Percentiles rank a stretch among this genome's conserved stretches.
phyloP scores from a whole-genome alignment of 2,888 invertebrate genomes.

The Unio pictorum region DNA sequence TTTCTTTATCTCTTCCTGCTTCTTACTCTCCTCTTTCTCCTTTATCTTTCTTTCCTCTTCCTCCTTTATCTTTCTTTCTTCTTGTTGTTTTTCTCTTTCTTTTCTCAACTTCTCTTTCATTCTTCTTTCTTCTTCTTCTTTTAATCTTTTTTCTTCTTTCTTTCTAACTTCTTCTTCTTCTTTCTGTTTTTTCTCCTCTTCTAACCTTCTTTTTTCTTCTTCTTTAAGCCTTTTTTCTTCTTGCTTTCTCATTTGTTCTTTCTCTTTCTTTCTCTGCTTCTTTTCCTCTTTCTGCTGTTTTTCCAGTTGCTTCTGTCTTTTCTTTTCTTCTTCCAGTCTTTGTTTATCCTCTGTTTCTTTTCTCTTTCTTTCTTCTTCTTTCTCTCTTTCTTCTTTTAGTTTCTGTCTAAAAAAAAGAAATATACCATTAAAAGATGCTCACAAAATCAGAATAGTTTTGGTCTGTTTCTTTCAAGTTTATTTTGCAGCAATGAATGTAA shows the following conservation, averaged over 20 bases:
- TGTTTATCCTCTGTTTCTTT: slow-evolving; percentile 12
- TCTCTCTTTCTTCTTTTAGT: slow-evolving; percentile 21
- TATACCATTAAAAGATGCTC: no score
- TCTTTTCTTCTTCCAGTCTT: slow-evolving; percentile 28
- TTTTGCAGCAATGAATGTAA: no score
- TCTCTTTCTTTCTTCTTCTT: slow-evolving; percentile 12
- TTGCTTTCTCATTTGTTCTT: slow-evolving; percentile 27
- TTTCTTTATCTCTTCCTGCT: slow-evolving; percentile 23
- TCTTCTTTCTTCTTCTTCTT: slow-evolving; percentile 8
- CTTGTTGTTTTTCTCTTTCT: slow-evolving; percentile 12
- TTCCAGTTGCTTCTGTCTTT: slow-evolving; percentile 35
- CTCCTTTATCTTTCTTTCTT: slow-evolving; percentile 13
- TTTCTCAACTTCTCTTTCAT: slow-evolving; percentile 17
- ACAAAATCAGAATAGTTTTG: no score
- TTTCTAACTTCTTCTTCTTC: slow-evolving; percentile 18
- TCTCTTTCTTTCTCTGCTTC: slow-evolving; percentile 32
- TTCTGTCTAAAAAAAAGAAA: slow-evolving; percentile 15
- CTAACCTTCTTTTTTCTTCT: slow-evolving; percentile 25
- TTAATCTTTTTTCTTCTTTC: slow-evolving; percentile 17
- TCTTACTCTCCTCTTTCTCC: slow-evolving; percentile 18
- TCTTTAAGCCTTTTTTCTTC: slow-evolving; percentile 29
- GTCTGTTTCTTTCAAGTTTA: no score
- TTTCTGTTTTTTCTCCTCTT: slow-evolving; percentile 25
- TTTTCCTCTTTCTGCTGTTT: slow-evolving; percentile 25
- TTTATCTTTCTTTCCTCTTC: slow-evolving; percentile 26